A percentile compares a stretch with the other conserved stretches of the same genome.
phyloP scores from a whole-genome alignment of 2,888 invertebrate genomes.

The Rutpela maculata region DNA sequence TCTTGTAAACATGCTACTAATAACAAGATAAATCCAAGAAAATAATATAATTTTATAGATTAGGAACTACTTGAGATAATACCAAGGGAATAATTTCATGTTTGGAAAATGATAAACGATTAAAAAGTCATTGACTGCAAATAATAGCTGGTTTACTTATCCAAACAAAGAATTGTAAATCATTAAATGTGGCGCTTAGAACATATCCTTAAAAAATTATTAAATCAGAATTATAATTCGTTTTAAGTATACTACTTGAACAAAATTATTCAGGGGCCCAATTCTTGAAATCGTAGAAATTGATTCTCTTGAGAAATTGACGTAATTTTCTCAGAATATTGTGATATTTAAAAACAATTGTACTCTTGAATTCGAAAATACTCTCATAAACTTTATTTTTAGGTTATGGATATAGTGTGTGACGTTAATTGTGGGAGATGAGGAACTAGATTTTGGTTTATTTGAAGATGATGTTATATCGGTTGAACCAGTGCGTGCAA shows the following conservation, averaged over 20 bases:
- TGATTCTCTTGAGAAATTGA: too few relatives aligned
- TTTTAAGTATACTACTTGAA: not conserved
- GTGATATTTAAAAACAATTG: too few relatives aligned
- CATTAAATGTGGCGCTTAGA: not conserved
- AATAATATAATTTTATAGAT: conserved; percentile 11
- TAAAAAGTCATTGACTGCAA: conserved; percentile 1
- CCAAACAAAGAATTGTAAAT: not conserved
- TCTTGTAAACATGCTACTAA: conserved; percentile 7
- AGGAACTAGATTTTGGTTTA: too few relatives aligned
- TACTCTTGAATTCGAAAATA: too few relatives aligned
- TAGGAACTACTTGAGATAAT: conserved; percentile 2
- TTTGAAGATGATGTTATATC: too few relatives aligned
- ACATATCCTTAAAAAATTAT: not conserved
- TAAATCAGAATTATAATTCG: not conserved
- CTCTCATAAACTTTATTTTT: too few relatives aligned
- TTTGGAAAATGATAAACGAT: not conserved
- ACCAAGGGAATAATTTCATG: not conserved
- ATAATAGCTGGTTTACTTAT: conserved; percentile 1
- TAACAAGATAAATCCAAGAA: conserved; percentile 11
- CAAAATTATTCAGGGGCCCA: too few relatives aligned
- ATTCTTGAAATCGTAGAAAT: too few relatives aligned
- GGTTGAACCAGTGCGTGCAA: too few relatives aligned
- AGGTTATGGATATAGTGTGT: too few relatives aligned
- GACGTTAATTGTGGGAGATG: too few relatives aligned
- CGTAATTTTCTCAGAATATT: too few relatives aligned